phyloP scores from a whole-genome alignment of 2,888 invertebrate genomes.

The Dysmachus trigonus region DNA sequence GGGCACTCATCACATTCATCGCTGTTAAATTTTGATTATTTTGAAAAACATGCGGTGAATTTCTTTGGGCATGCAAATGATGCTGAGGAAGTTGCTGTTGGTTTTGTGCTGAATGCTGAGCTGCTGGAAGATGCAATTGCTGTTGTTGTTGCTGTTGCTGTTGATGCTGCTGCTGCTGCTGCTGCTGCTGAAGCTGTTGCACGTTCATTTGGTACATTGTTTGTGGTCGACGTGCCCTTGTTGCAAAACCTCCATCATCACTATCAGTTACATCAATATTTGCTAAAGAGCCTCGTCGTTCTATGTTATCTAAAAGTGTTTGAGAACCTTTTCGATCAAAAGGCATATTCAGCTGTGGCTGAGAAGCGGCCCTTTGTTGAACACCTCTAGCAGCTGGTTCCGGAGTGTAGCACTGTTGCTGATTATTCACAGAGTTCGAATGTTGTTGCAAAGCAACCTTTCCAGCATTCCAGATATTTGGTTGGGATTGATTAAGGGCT shows the following conservation, averaged over 20 bases:
- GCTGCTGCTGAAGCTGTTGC: conserved; percentile 42
- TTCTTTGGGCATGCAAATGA: conserved; percentile 41
- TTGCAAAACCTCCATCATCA: conserved; percentile 70
- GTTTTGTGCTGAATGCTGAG: conserved; percentile 30
- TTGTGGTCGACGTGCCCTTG: conserved; percentile 50
- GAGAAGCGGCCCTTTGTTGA: conserved; percentile 68
- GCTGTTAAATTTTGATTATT: conserved; percentile 27
- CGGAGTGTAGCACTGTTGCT: conserved; percentile 43
- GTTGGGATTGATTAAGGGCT: conserved; percentile 51
- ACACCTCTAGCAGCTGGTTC: conserved; percentile 48
- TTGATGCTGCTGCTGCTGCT: conserved; percentile 6
- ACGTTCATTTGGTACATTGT: conserved; percentile 48
- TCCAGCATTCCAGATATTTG: conserved; percentile 51
- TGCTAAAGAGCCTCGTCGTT: conserved; percentile 69
- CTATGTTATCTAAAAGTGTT: conserved; percentile 45
- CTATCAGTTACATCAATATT: conserved; percentile 70
- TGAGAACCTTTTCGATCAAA: conserved; percentile 51
- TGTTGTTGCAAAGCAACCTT: conserved; percentile 46
- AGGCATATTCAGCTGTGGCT: conserved; percentile 68
- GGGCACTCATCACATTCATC: background rate
- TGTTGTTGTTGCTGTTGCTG: conserved; percentile 27
- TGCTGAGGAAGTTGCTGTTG: conserved; percentile 42
- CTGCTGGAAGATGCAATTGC: background rate
- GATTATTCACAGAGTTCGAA: conserved; percentile 54
- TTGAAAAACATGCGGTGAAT: conserved; percentile 50